Base-by-base conservation (phyloP, 2,797 vertebrate species). In the Gadopsis marmoratus region DNA sequence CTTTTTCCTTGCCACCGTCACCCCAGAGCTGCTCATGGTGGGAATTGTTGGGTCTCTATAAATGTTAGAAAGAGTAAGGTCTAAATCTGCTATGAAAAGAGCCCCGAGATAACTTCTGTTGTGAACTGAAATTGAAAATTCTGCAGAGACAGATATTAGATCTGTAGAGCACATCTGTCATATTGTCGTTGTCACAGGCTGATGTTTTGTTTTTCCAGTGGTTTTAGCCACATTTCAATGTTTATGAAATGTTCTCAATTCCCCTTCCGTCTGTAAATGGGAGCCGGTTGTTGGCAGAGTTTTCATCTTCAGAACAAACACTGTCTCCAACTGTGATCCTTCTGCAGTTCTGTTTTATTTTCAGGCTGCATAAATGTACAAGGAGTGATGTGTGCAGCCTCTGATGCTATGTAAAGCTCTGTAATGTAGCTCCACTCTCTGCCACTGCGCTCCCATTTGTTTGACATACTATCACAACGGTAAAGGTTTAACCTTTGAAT, bases 301-400 rank as follows among this genome's bases (percentile, higher is more conserved):
- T 75, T 33, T 13, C 55, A 71, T 19, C 29, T 35, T 16, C 10
- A 62, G 31, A 58, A 61, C 31, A 76, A 54, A 54, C 48, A 47
- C 23, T 29, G 31, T 37, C 17, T 33, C n/a, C 48, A 55, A 37
- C 47, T 68, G 33, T n/a, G 54, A 69, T 69, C 29, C 12, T 16
- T 56, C 55, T 19, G 13, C 31, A 53, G 23, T 41, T 43, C 17
- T 14, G 16, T 29, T 75, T 67, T 63, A 43, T 71, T 78, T 54
- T 41, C 7, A 45, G 1, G 4, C 51, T 67, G 37, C 62, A 78
- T 59, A 59, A 82, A 80, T 82, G 37, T 16, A 77, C 65, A 43
- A 69, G 43, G 7, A 76, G 69, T 0, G 4, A 65, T 39, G 58
- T 77, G 43, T 26, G 11, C 11, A 26, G 54, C 37, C 19, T 71